Conservation (phyloP, 2,888 invertebrate species). For the Capitulum mitella region DNA sequence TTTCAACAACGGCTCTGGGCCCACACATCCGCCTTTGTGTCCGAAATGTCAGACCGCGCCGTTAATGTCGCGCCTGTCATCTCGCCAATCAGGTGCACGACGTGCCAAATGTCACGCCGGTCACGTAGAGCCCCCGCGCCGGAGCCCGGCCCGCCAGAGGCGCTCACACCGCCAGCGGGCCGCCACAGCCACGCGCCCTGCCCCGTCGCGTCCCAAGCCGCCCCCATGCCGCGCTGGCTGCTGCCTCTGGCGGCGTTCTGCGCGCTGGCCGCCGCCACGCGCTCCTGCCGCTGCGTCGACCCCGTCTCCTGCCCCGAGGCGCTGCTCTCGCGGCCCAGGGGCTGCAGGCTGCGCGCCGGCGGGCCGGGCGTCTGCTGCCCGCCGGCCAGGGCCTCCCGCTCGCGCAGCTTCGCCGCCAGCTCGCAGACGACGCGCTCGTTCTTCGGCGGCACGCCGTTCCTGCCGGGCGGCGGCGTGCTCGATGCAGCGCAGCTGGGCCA, state of each 20-base stretch:
- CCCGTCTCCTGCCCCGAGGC: neutral
- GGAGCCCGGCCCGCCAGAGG: no score
- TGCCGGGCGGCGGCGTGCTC: no score
- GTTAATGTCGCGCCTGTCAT: neutral
- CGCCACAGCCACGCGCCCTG: neutral
- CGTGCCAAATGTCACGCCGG: no score
- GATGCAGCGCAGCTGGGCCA: no score
- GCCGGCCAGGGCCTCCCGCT: neutral
- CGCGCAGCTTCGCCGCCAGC: neutral
- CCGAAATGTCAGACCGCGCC: constrained; percentile 9
- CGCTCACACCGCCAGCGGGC: no score
- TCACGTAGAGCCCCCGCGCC: no score
- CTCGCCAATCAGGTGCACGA: no score
- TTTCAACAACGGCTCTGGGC: no score
- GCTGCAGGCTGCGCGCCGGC: neutral
- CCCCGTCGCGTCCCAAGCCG: neutral
- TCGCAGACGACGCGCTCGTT: neutral
- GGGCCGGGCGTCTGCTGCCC: constrained; percentile 4
- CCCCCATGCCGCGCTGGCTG: neutral
- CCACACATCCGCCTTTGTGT: neutral
- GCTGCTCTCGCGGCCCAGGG: neutral
- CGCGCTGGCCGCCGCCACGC: neutral
- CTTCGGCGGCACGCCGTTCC: neutral
- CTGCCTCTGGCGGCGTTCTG: neutral
- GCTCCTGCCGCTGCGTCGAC: neutral